A percentile compares a stretch with the other conserved stretches of the same genome.
Evolutionary conservation across 2,888 invertebrate genomes (phyloP).

Genomic region (Leptothorax acervorum): DNA sequence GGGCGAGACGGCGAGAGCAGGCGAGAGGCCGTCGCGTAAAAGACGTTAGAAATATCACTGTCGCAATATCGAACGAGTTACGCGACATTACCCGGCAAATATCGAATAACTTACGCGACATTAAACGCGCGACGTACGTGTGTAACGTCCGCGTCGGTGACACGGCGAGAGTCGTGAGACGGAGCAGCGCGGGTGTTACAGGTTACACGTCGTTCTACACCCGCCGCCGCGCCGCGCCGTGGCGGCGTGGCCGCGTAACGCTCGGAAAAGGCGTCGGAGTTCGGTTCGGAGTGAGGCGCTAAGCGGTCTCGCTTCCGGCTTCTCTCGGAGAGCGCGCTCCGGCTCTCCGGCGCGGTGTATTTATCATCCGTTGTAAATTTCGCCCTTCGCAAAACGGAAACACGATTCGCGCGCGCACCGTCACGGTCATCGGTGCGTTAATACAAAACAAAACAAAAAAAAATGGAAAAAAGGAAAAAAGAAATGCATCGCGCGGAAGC

Average conservation of each 20-base stretch:
- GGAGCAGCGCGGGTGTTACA: too few species aligned
- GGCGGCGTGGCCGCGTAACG: too few species aligned
- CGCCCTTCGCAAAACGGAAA: conserved; percentile 23
- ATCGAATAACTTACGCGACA: conserved; percentile 55
- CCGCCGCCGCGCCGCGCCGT: too few species aligned
- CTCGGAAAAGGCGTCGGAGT: neutral
- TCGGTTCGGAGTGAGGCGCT: neutral
- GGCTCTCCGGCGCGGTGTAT: neutral
- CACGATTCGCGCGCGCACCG: neutral
- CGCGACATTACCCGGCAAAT: conserved; percentile 53
- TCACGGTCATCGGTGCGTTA: conserved; percentile 22
- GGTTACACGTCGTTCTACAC: too few species aligned
- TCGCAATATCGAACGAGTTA: conserved; percentile 51
- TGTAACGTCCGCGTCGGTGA: neutral
- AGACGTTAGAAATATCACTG: conserved; percentile 41
- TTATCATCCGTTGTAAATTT: conserved; percentile 24
- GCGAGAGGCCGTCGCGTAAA: neutral
- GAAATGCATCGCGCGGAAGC: conserved; percentile 27
- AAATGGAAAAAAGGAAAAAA: too few species aligned
- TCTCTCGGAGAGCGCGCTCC: neutral
- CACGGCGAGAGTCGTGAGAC: too few species aligned
- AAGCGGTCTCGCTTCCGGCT: conserved; percentile 12
- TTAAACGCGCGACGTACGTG: conserved; percentile 40
- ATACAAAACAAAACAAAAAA: neutral
- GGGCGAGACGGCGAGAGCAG: too few species aligned